Percentiles rank a stretch among this genome's conserved stretches.
Conservation (phyloP, 2,113 vertebrate species). For the Lasiurus cinereus region DNA sequence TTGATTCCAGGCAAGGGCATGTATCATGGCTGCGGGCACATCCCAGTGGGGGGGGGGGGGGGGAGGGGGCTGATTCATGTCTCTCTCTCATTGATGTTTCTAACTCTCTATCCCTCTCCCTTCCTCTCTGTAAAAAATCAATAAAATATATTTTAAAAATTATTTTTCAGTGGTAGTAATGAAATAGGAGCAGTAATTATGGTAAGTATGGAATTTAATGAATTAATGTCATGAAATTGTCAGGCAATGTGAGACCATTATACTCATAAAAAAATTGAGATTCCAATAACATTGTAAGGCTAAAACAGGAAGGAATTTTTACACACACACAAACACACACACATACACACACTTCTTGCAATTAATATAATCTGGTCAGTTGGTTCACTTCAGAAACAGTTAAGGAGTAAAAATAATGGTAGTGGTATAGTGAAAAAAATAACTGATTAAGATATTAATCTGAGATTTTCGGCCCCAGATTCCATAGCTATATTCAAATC, state of each 20-base stretch:
- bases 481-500: background rate
- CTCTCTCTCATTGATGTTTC: no score
- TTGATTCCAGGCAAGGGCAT: no score
- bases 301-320: background rate
- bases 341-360: background rate
- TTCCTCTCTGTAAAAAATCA: no score
- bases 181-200: background rate
- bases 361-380: background rate
- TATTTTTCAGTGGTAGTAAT: background rate
- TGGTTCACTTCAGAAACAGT: background rate
- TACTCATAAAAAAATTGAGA: background rate
- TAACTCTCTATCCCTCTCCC: no score
- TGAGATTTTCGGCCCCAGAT: background rate
- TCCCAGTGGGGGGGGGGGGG: no score
- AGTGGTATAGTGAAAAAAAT: background rate
- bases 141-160: no score
- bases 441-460: background rate
- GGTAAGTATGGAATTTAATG: background rate
- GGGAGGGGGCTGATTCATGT: no score
- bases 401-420: background rate
- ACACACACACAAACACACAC: no score
- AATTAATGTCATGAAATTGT: background rate
- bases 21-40: no score
- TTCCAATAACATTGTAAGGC: background rate
- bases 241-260: background rate